These are phyloP conservation scores for Oryzaephilus surinamensis DNA, from an alignment of 1,140 invertebrate genomes.

Conservation along the genomic window DNA sequence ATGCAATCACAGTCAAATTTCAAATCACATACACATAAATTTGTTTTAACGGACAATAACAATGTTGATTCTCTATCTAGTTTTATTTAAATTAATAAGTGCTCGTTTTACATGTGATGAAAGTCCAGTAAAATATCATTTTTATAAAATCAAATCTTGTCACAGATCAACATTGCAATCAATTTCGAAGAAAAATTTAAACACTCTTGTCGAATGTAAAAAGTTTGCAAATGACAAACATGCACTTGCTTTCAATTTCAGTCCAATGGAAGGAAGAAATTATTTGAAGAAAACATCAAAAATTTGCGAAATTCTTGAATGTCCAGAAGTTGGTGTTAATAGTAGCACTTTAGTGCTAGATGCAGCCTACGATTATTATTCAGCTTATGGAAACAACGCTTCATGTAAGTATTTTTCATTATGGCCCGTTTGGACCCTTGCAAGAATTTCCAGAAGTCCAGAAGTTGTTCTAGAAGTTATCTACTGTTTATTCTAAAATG, in stretches of 20 bases:
- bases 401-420: too few species aligned
- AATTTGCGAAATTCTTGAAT: conserved; percentile 42
- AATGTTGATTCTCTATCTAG: too few species aligned
- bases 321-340: conserved; percentile 44
- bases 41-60: too few species aligned
- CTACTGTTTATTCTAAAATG: conserved; percentile 32
- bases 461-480: background rate
- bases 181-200: conserved; percentile 13
- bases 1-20: too few species aligned
- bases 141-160: conserved; percentile 23
- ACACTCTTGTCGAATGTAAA: conserved; percentile 37
- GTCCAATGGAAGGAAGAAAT: conserved; percentile 30
- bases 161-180: conserved; percentile 15
- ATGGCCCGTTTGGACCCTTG: background rate
- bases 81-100: too few species aligned
- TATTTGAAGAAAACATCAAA: conserved; percentile 2
- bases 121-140: conserved; percentile 2
- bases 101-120: too few species aligned
- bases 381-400: conserved; percentile 42
- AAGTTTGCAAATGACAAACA: conserved; percentile 44
- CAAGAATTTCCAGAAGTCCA: background rate
- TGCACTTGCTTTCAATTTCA: conserved; percentile 53
- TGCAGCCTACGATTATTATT: conserved; percentile 48
- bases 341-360: conserved; percentile 40
- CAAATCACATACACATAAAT: too few species aligned